Evolutionary conservation across 37 sponge, comb jelly and placozoan genomes (phyloP), one percentile per base, ranked within the genome.

Genomic region (Dysidea cf. avara): DNA sequence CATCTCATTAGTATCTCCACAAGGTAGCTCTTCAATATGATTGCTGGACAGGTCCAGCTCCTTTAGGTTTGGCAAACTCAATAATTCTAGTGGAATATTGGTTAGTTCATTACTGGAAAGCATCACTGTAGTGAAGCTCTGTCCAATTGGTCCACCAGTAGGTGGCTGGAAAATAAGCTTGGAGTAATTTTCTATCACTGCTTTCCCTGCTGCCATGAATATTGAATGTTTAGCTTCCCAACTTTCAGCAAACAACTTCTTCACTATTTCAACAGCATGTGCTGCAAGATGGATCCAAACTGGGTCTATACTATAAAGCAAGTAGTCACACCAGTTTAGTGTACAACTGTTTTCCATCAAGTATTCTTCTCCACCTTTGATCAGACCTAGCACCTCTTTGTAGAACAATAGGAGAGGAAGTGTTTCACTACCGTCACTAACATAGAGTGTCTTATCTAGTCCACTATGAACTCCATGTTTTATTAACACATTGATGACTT

Each of bases 61-160:
- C 24, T 53, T 54, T 0, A 70, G 50, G 18, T 36, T 56, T 35
- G 21, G 34, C 20, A 71, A 76, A 12, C 59, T 66, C 67, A 90
- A 84, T 9, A 90, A 25, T 18, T 54, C 73, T 14, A 68, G 48
- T 3, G 76, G 73, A 14, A 90, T 46, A 58, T 30, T 67, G 7
- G 72, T 62, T 28, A 90, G 71, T 14, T 72, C 63, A 62, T 90
- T 90, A 16, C 80, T 63, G 3, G 86, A 80, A 53, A 71, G 3
- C 11, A 32, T 16, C 33, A 33, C 2, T 2, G 33, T 17, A 25
- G 61, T 5, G 29, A 7, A 33, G 29, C 28, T 5, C 29, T 24
- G 26, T 26, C 24, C 16, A 18, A 28, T 18, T 3, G 28, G 16
- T 30, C 12, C 54, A 3, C 24, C n/a, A 1, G 22, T 56, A n/a